Percentiles rank a stretch among this genome's conserved stretches.
These are phyloP conservation scores for Syngnathus floridae DNA, from an alignment of 2,113 vertebrate genomes.

Conservation along the genomic window DNA sequence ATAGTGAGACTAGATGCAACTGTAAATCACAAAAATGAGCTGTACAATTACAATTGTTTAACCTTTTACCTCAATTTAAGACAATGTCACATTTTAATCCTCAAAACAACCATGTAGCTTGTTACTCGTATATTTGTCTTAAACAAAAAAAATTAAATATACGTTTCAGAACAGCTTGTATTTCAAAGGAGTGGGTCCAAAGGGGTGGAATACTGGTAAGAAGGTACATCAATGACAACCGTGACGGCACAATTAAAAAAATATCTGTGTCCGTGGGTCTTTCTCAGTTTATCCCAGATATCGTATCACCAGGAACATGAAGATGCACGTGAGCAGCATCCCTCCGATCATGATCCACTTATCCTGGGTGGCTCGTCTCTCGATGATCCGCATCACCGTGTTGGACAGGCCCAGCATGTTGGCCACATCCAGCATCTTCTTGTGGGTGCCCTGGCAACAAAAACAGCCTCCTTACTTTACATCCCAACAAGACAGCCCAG, in stretches of 20 bases:
- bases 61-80: background rate
- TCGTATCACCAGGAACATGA: conserved; percentile 87
- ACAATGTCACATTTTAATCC: background rate
- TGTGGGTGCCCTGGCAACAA: conserved; percentile 82
- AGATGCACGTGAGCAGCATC: conserved; percentile 85
- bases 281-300: conserved; percentile 81
- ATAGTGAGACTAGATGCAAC: conserved; percentile 44
- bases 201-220: no score
- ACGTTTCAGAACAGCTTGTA: background rate
- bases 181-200: background rate
- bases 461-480: background rate
- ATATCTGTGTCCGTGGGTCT: background rate
- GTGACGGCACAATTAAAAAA: conserved; percentile 13
- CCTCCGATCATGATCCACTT: conserved; percentile 96
- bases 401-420: conserved; percentile 96
- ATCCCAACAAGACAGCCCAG: no score
- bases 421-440: conserved; percentile 95
- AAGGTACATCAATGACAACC: background rate
- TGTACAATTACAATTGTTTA: conserved; percentile 11
- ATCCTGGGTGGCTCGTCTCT: conserved; percentile 91
- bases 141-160: background rate
- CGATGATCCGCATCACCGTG: conserved; percentile 94
- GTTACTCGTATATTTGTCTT: background rate
- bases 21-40: conserved; percentile 15
- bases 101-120: background rate